phyloP scores from a whole-genome alignment of 30 jellyfish, hydroid and myxozoan genomes.

The Pelagia noctiluca region DNA sequence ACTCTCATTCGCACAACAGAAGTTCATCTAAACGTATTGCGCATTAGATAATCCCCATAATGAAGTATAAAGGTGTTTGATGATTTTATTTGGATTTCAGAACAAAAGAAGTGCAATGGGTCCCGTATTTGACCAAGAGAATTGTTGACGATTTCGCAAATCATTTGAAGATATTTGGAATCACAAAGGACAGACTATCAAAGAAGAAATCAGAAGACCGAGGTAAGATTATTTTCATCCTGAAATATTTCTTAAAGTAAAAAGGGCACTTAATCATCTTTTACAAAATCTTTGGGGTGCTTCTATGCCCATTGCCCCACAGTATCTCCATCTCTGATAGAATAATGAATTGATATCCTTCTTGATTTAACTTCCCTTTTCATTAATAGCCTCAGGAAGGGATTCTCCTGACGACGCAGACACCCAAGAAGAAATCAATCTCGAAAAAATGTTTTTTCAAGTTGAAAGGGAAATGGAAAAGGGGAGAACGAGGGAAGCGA shows the following conservation, averaged over 20 bases:
- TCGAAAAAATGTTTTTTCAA: conserved; percentile 80
- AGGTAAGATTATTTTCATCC: conserved; percentile 11
- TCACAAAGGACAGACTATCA: conserved; percentile 77
- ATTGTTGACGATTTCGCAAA: conserved; percentile 94
- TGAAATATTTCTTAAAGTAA: not conserved
- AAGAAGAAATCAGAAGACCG: conserved; percentile 51
- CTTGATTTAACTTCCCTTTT: too few species aligned
- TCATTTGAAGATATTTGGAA: conserved; percentile 86
- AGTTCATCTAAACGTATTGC: too few species aligned
- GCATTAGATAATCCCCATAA: too few species aligned
- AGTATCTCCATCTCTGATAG: too few species aligned
- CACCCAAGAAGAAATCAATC: conserved; percentile 66
- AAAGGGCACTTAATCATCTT: too few species aligned
- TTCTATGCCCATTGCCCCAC: too few species aligned
- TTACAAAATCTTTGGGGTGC: too few species aligned
- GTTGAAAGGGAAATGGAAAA: conserved; percentile 93
- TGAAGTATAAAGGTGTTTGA: too few species aligned
- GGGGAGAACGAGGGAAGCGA: conserved; percentile 74
- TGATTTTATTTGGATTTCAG: too few species aligned
- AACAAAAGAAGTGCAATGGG: conserved; percentile 97
- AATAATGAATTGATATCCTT: too few species aligned
- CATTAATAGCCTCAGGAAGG: conserved; percentile 6
- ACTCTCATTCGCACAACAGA: too few species aligned
- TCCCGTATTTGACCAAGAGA: conserved; percentile 86
- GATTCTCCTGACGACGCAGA: conserved; percentile 55